Evolutionary conservation across 1,140 invertebrate species (phyloP).

Genomic region (Ceratoteleas bidentatus): DNA sequence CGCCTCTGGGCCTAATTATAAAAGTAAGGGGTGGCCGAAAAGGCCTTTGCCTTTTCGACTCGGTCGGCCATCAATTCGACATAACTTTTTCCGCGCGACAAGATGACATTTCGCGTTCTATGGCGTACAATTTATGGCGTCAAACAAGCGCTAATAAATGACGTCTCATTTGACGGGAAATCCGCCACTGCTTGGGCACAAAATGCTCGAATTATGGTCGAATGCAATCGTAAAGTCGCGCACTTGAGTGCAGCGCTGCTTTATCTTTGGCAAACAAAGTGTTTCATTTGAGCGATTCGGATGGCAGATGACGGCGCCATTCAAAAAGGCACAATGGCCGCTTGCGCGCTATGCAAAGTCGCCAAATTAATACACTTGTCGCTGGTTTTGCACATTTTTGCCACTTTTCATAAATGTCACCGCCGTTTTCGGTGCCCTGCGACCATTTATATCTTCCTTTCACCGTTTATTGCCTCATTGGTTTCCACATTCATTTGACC

Average conservation of each 20-base stretch:
- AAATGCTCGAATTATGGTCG: conserved; percentile 37
- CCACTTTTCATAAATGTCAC: no score
- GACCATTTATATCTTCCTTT: no score
- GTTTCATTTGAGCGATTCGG: conserved; percentile 54
- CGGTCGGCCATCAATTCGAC: no score
- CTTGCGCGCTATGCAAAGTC: conserved; percentile 23
- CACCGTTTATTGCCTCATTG: no score
- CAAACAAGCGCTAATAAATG: conserved; percentile 55
- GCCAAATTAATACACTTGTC: conserved; percentile 55
- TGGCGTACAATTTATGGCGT: conserved; percentile 41
- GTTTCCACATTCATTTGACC: no score
- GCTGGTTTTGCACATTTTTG: conserved; percentile 28
- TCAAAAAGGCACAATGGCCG: conserved; percentile 33
- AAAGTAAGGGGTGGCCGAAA: conserved; percentile 65
- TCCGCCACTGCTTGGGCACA: conserved; percentile 33
- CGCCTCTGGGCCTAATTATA: conserved; percentile 79
- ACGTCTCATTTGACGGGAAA: conserved; percentile 49
- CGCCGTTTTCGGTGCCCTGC: no score
- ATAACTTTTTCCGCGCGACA: conserved; percentile 16
- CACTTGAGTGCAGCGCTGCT: conserved; percentile 53
- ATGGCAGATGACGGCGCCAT: conserved; percentile 45
- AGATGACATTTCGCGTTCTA: conserved; percentile 36
- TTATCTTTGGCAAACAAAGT: conserved; percentile 61
- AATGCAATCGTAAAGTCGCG: conserved; percentile 52
- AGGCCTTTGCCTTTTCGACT: no score